Evolutionary conservation across 2,113 vertebrate species (phyloP).

Genomic region (Montifringilla adamsi): DNA sequence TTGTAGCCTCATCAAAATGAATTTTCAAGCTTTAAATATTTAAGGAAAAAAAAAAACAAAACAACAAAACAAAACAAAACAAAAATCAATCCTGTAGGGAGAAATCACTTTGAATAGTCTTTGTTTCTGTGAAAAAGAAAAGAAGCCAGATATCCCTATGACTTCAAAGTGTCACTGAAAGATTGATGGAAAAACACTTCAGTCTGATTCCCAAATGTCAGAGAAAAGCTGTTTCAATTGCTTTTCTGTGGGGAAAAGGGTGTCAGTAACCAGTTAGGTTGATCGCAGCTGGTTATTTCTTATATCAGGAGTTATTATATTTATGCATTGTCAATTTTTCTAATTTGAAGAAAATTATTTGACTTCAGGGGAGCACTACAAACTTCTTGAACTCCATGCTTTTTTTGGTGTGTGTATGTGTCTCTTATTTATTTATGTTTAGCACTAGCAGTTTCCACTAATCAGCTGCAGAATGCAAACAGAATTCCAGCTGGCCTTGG

Average conservation of each 20-base stretch:
- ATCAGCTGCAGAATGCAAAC: slow-evolving; percentile 8
- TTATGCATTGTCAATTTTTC: slow-evolving; percentile 13
- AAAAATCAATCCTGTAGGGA: neutral
- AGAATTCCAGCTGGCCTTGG: slow-evolving; percentile 47
- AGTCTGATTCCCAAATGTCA: neutral
- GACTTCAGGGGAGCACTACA: neutral
- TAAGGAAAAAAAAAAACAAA: neutral
- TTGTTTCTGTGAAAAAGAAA: slow-evolving; percentile 29
- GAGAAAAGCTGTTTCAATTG: neutral
- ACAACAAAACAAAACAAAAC: no score
- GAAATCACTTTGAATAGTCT: slow-evolving; percentile 2
- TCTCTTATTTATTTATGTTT: slow-evolving; percentile 38
- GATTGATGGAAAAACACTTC: neutral
- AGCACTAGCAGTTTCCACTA: slow-evolving; percentile 37
- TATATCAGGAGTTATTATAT: slow-evolving; percentile 33
- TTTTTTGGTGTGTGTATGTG: neutral
- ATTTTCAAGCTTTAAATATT: slow-evolving; percentile 41
- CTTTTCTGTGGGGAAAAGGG: neutral
- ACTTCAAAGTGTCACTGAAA: neutral
- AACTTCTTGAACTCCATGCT: neutral
- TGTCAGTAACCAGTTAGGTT: neutral
- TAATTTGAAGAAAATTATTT: slow-evolving; percentile 49
- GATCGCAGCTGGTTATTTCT: neutral
- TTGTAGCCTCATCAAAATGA: slow-evolving; percentile 48
- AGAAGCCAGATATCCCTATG: neutral